Conservation (phyloP, 2,888 invertebrate genomes). For the Erebia palarica region DNA sequence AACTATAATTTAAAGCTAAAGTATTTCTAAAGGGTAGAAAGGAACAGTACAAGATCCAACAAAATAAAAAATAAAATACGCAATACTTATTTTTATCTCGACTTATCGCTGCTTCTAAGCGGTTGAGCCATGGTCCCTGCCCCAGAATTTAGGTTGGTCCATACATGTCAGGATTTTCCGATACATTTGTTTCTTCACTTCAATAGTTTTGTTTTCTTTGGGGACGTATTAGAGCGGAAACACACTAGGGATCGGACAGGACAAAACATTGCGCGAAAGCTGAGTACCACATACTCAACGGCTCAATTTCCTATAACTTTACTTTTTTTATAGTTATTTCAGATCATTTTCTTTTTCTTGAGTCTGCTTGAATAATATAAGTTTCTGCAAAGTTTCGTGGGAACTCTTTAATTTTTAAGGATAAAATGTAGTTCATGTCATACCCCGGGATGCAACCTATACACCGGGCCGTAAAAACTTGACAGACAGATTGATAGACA, state of each 20-base stretch:
- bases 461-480: too few species aligned
- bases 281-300: too few species aligned
- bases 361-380: too few species aligned
- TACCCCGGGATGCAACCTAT: too few species aligned
- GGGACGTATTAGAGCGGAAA: constrained; percentile 18
- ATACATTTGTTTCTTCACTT: constrained; percentile 68
- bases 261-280: too few species aligned
- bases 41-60: background rate
- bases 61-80: constrained; percentile 17
- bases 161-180: constrained; percentile 66
- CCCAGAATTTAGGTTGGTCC: constrained; percentile 63
- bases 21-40: background rate
- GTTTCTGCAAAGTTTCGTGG: too few species aligned
- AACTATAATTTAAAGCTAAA: background rate
- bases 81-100: constrained; percentile 25
- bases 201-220: constrained; percentile 43
- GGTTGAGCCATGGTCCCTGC: constrained; percentile 46
- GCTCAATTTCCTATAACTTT: too few species aligned
- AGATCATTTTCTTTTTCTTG: too few species aligned
- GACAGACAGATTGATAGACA: too few species aligned
- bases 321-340: too few species aligned
- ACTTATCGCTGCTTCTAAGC: constrained; percentile 42
- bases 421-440: too few species aligned
- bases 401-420: too few species aligned
- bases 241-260: background rate